A percentile compares a stretch with the other conserved stretches of the same genome.
phyloP scores from a whole-genome alignment of 30 jellyfish, hydroid and myxozoan genomes.

The Nemopilema nomurai region DNA sequence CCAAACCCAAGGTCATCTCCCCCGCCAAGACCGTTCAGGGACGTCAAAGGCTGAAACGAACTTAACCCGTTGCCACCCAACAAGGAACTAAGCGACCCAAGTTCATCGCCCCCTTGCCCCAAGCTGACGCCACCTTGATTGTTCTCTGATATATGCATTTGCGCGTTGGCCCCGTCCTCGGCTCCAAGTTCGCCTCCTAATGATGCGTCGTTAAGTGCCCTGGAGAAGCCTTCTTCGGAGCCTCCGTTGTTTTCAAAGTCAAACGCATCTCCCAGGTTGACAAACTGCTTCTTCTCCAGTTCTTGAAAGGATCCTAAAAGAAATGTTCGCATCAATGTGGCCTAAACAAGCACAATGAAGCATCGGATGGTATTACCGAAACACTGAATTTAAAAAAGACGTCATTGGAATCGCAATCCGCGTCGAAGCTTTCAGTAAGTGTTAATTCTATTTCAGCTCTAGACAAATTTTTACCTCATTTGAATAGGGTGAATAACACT shows the following conservation, averaged over 20 bases:
- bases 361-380: too few relatives aligned
- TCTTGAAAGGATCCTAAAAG: conserved; percentile 42
- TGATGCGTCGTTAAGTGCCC: conserved; percentile 73
- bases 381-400: too few relatives aligned
- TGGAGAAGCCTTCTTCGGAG: conserved; percentile 64
- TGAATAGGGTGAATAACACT: too few relatives aligned
- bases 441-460: too few relatives aligned
- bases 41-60: conserved; percentile 24
- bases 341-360: too few relatives aligned
- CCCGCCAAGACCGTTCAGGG: conserved; percentile 61
- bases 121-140: conserved; percentile 75
- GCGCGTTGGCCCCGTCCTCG: conserved; percentile 59
- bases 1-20: conserved; percentile 44
- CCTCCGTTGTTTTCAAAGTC: conserved; percentile 43
- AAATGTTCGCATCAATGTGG: not conserved
- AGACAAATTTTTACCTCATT: too few relatives aligned
- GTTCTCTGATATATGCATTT: conserved; percentile 84
- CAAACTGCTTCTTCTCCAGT: conserved; percentile 73
- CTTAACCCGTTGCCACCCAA: conserved; percentile 60
- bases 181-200: conserved; percentile 70
- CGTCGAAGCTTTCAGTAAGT: too few relatives aligned
- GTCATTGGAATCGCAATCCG: too few relatives aligned
- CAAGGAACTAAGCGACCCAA: conserved; percentile 66
- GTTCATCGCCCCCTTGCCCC: conserved; percentile 55
- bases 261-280: conserved; percentile 66